Evolutionary conservation across 1,140 invertebrate species (phyloP).

Genomic region (Eupristina koningsbergeri): DNA sequence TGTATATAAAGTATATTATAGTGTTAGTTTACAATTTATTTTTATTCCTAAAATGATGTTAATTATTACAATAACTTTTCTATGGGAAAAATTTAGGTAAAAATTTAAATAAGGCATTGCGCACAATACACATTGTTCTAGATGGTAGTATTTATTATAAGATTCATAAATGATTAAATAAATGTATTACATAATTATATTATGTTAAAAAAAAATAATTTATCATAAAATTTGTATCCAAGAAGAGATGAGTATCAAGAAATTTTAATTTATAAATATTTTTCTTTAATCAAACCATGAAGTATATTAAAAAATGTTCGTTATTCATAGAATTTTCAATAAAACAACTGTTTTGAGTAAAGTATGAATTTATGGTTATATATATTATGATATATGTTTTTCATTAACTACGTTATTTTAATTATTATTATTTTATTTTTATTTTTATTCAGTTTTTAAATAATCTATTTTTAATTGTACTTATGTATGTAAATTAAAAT

Average conservation of each 20-base stretch:
- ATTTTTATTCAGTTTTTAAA: too few relatives aligned
- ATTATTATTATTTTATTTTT: too few relatives aligned
- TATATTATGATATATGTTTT: too few relatives aligned
- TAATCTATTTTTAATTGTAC: too few relatives aligned
- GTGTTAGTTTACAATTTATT: slow-evolving; percentile 4
- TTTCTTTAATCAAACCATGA: not conserved
- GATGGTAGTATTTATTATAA: slow-evolving; percentile 31
- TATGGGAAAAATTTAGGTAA: not conserved
- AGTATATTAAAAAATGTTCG: not conserved
- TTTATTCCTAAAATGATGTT: not conserved
- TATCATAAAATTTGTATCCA: not conserved
- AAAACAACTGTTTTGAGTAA: too few relatives aligned
- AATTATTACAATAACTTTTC: not conserved
- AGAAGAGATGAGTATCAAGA: slow-evolving; percentile 21
- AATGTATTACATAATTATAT: not conserved
- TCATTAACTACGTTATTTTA: too few relatives aligned
- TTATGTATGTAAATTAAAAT: too few relatives aligned
- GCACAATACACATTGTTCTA: slow-evolving; percentile 61
- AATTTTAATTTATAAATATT: not conserved
- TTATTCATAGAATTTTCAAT: too few relatives aligned
- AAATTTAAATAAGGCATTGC: slow-evolving; percentile 37
- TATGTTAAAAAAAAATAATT: not conserved
- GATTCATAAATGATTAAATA: not conserved
- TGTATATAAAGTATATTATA: not conserved
- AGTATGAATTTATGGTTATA: too few relatives aligned